Evolutionary conservation across 2,888 invertebrate genomes (phyloP), one percentile per base, ranked within the genome.

Genomic region (Tromatobia lineatoria): DNA sequence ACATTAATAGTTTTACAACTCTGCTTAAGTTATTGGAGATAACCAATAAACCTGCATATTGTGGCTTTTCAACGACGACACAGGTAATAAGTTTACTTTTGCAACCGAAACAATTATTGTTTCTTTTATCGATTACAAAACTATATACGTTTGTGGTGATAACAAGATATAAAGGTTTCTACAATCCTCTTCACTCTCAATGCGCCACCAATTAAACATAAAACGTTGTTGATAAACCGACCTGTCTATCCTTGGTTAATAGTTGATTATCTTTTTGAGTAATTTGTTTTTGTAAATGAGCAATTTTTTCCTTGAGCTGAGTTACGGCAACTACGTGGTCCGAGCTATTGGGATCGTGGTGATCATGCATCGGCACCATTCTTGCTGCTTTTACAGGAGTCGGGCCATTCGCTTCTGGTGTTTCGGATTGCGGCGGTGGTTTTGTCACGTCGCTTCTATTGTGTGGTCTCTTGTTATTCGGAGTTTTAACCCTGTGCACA

Each of bases 291-390:
- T 99, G 98, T 54, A 99, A 95, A 90, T 97, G 97, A 64, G 98
- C 98, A 90, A 99, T 98, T 91, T 98, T 97, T 93, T 99, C 99
- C 92, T 98, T 98, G 13, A 99, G 95, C 92, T 99, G 98, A 0
- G 99, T 99, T 95, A 99, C 97, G 0, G 98, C 98, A 15, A 99
- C 98, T 66, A 99, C 97, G 93, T 99, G 98, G 94, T 98, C 98
- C 0, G 98, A 97, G 91, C 97, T 97, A 92, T 97, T 97, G 0
- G 97, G 97, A 94, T 98, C 98, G 87, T 94, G 93, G 0, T 93
- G 93, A 87, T 94, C 94, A 81, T 94, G 93, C 0, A 93, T 91
- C 4, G 94, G 93, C 25, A 89, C 93, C 89, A 94, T 92, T 73
- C 95, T 92, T 7, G 94, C 94, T 8, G 94, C 92, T 92, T 95